Conservation (phyloP, 2,113 vertebrate species). For the Lycaon pictus region DNA sequence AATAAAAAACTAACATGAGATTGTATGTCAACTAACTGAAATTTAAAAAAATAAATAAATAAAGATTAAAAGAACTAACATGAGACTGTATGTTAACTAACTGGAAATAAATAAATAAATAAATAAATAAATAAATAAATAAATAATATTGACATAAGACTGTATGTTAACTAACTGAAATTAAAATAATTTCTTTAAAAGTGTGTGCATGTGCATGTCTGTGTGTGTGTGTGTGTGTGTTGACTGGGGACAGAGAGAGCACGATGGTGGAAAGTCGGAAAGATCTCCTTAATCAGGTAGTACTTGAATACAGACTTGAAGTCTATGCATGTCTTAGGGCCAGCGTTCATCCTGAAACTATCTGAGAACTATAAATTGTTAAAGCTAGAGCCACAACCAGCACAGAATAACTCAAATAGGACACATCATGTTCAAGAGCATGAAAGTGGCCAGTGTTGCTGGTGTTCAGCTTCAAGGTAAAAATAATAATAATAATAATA, state of each 20-base stretch:
- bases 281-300: not conserved
- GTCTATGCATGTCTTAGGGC: not conserved
- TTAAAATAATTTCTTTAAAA: too few relatives aligned
- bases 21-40: too few relatives aligned
- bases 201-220: not conserved
- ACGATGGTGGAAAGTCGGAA: not conserved
- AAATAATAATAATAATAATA: too few relatives aligned
- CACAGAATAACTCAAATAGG: not conserved
- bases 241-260: accelerated
- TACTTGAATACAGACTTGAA: not conserved
- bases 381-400: not conserved
- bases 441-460: not conserved
- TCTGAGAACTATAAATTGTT: not conserved
- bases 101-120: too few relatives aligned
- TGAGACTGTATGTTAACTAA: too few relatives aligned
- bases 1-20: too few relatives aligned
- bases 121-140: too few relatives aligned
- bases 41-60: too few relatives aligned
- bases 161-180: too few relatives aligned
- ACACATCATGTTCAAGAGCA: not conserved
- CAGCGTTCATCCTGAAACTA: too few relatives aligned
- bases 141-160: too few relatives aligned
- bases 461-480: not conserved
- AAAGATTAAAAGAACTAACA: too few relatives aligned
- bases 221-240: not conserved